phyloP scores from a whole-genome alignment of 2,888 invertebrate genomes.

The Acanthococcus lagerstroemiae region DNA sequence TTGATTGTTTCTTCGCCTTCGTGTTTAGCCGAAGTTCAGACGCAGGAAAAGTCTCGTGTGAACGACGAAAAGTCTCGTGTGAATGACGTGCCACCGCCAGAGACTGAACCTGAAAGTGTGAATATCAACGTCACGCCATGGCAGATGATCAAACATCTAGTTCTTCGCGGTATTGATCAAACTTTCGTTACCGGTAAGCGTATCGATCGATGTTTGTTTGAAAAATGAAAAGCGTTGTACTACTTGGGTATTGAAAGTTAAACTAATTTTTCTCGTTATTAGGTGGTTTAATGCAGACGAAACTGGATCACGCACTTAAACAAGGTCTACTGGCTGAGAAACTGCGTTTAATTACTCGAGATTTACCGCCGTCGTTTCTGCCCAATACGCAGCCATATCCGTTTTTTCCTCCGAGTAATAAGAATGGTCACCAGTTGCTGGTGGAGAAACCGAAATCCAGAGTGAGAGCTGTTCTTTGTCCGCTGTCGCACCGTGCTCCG shows the following conservation, averaged over 20 bases:
- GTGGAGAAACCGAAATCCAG: not conserved
- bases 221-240: not conserved
- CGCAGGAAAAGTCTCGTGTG: too few species aligned
- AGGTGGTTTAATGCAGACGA: not conserved
- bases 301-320: not conserved
- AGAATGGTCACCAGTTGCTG: not conserved
- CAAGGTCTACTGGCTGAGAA: not conserved
- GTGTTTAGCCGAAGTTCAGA: too few species aligned
- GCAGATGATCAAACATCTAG: not conserved
- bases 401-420: not conserved
- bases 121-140: too few species aligned
- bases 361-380: conserved; percentile 8
- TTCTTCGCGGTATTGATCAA: not conserved
- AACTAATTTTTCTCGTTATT: too few species aligned
- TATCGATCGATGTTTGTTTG: not conserved
- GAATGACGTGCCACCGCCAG: too few species aligned
- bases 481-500: conserved; percentile 16
- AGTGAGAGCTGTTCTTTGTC: conserved; percentile 12
- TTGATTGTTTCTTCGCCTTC: too few species aligned
- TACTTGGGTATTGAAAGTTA: not conserved
- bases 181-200: not conserved
- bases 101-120: too few species aligned
- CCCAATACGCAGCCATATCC: conserved; percentile 13
- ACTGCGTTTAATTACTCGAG: not conserved
- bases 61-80: too few species aligned